Evolutionary conservation across 2,888 invertebrate species (phyloP).

Genomic region (Chalcis sispes): DNA sequence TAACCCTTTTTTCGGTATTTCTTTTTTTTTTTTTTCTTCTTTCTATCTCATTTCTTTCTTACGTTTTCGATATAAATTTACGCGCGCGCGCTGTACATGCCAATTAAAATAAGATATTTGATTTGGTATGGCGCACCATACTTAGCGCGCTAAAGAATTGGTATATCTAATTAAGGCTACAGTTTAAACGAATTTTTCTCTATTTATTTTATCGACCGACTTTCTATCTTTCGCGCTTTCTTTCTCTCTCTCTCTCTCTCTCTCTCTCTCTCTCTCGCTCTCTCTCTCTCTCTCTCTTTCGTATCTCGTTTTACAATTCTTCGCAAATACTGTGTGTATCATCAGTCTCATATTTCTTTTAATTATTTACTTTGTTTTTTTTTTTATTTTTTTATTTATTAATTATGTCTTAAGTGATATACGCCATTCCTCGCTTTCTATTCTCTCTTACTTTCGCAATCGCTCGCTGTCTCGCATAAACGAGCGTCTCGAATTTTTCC

Average conservation of each 20-base stretch:
- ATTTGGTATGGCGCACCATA: conserved; percentile 35
- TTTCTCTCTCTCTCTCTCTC: neutral
- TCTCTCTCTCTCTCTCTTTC: conserved; percentile 28
- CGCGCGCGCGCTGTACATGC: conserved; percentile 54
- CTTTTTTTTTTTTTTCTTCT: conserved; percentile 7
- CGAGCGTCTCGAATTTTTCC: conserved; percentile 31
- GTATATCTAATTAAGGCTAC: conserved; percentile 70
- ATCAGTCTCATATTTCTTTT: conserved; percentile 74
- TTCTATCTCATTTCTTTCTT: no score
- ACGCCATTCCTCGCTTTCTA: conserved; percentile 35
- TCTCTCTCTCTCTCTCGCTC: neutral
- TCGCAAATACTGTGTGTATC: conserved; percentile 73
- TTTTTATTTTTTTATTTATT: conserved; percentile 22
- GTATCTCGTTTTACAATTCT: conserved; percentile 65
- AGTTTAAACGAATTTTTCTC: conserved; percentile 54
- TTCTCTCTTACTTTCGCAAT: conserved; percentile 9
- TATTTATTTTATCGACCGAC: conserved; percentile 47
- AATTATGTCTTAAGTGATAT: conserved; percentile 52
- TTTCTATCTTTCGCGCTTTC: neutral
- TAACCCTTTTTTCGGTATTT: conserved; percentile 19
- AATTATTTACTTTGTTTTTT: conserved; percentile 38
- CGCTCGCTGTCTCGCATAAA: conserved; percentile 28
- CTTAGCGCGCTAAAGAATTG: conserved; percentile 40
- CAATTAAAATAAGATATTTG: conserved; percentile 48
- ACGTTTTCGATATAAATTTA: no score